These are phyloP conservation scores for Hyla sarda DNA, from an alignment of 2,113 vertebrate genomes.

Conservation along the genomic window DNA sequence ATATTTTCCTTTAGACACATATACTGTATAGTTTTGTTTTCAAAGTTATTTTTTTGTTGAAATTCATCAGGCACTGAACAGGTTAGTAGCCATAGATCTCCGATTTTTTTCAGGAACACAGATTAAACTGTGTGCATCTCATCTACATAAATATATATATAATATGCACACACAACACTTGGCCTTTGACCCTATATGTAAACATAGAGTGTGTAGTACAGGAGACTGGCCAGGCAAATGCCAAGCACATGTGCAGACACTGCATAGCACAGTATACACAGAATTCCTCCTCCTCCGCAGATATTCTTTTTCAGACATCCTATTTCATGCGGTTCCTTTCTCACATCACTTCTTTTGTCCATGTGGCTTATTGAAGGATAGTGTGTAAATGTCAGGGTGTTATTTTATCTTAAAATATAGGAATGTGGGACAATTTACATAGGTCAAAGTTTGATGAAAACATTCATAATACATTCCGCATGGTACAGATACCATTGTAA, in stretches of 20 bases:
- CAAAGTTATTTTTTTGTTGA: no score
- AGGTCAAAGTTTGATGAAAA: conserved; percentile 34
- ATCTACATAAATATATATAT: conserved; percentile 44
- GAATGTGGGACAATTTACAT: conserved; percentile 21
- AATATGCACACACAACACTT: conserved; percentile 47
- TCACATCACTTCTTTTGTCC: conserved; percentile 3
- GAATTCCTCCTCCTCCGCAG: conserved; percentile 36
- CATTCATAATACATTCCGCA: background rate
- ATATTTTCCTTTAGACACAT: no score
- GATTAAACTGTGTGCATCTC: conserved; percentile 23
- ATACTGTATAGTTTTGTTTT: no score
- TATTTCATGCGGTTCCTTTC: background rate
- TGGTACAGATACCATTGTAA: background rate
- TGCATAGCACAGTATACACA: conserved; percentile 48
- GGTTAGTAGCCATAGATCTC: conserved; percentile 19
- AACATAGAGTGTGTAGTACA: conserved; percentile 23
- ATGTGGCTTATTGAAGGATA: conserved; percentile 16
- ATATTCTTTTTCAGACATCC: conserved; percentile 15
- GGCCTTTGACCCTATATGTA: conserved; percentile 46
- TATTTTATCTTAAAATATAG: background rate
- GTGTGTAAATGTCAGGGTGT: conserved; percentile 20
- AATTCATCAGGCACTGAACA: background rate
- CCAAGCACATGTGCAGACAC: conserved; percentile 32
- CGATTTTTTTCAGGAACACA: background rate
- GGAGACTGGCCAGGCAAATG: conserved; percentile 34